phyloP scores from a whole-genome alignment of 2,113 vertebrate species.

The Suricata suricatta region DNA sequence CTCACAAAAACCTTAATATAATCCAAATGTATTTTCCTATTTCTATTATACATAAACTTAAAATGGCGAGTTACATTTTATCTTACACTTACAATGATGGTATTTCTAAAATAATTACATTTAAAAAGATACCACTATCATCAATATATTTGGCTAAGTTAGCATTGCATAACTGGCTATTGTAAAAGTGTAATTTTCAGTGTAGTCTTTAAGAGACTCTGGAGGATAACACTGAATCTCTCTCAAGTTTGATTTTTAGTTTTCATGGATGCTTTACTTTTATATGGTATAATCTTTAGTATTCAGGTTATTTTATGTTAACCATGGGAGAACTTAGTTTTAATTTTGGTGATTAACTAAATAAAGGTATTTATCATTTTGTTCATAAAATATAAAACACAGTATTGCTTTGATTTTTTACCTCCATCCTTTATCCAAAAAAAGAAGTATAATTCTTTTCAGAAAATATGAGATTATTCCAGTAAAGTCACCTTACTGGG shows the following conservation, averaged over 20 bases:
- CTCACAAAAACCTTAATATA: background rate
- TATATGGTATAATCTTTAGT: slow-evolving; percentile 21
- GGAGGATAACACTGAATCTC: background rate
- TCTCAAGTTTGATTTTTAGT: slow-evolving; percentile 33
- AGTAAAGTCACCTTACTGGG: background rate
- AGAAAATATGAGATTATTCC: background rate
- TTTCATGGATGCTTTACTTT: slow-evolving; percentile 62
- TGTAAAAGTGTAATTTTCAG: slow-evolving; percentile 57
- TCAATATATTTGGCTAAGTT: background rate
- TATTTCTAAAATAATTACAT: background rate
- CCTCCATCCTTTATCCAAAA: background rate
- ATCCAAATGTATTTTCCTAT: background rate
- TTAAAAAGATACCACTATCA: background rate
- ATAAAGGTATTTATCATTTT: slow-evolving; percentile 31
- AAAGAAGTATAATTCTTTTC: background rate
- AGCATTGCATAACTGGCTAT: background rate
- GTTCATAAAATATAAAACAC: background rate
- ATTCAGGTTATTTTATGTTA: slow-evolving; percentile 54
- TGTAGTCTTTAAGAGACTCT: slow-evolving; percentile 19
- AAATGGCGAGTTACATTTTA: background rate
- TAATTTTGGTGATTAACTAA: slow-evolving; percentile 54
- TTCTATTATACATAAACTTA: background rate
- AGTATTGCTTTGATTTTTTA: background rate
- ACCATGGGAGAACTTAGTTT: slow-evolving; percentile 53
- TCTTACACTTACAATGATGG: background rate